phyloP scores from a whole-genome alignment of 1,140 invertebrate genomes.

The Drosophila sechellia region DNA sequence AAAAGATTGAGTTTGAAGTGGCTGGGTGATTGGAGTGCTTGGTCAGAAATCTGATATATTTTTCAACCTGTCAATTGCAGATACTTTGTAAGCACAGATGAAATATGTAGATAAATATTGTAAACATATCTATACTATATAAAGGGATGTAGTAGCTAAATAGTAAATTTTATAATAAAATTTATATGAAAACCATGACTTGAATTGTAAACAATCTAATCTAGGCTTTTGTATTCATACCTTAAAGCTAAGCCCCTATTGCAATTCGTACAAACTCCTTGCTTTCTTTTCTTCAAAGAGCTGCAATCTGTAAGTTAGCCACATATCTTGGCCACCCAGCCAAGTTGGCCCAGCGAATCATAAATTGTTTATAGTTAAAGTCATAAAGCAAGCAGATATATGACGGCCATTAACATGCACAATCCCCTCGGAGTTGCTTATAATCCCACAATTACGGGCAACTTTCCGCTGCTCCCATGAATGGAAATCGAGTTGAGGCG shows the following conservation, averaged over 20 bases:
- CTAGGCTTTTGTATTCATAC: too few relatives aligned
- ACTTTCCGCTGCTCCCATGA: conserved; percentile 16
- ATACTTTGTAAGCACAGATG: neutral
- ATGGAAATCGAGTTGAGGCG: conserved; percentile 43
- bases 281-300: conserved; percentile 6
- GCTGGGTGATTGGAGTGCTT: conserved; percentile 4
- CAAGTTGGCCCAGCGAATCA: conserved; percentile 48
- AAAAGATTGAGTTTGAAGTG: conserved; percentile 12
- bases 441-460: conserved; percentile 57
- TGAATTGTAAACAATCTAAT: too few relatives aligned
- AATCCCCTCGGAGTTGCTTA: conserved; percentile 22
- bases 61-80: neutral
- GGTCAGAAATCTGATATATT: conserved; percentile 3
- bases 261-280: neutral
- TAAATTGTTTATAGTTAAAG: conserved; percentile 76
- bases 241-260: neutral
- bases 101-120: neutral
- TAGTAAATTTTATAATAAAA: too few relatives aligned
- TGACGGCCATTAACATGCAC: conserved; percentile 68
- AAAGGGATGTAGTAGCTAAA: too few relatives aligned
- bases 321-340: conserved; percentile 17
- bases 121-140: neutral
- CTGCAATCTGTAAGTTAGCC: conserved; percentile 10
- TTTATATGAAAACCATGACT: too few relatives aligned
- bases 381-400: conserved; percentile 72